A percentile compares a stretch with the other conserved stretches of the same genome.
Conservation (phyloP, 1,140 invertebrate species). For the Palaemon carinicauda region DNA sequence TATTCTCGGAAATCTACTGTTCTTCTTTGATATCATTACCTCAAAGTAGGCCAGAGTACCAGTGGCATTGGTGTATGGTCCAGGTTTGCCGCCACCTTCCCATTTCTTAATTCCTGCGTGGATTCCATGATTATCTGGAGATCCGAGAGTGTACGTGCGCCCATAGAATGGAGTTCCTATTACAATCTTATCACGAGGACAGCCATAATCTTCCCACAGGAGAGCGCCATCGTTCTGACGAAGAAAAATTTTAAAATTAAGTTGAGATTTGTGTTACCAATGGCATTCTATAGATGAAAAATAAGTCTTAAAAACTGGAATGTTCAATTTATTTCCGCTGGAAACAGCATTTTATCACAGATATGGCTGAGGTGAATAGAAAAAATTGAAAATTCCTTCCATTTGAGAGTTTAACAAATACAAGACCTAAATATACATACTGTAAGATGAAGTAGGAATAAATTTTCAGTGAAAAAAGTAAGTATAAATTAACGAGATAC, state of each 20-base stretch:
- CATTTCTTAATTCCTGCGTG: slow-evolving; percentile 64
- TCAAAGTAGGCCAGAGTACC: slow-evolving; percentile 71
- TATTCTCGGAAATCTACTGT: too few species aligned
- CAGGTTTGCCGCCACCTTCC: slow-evolving; percentile 61
- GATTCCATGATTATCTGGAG: slow-evolving; percentile 64
- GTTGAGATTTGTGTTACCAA: background rate
- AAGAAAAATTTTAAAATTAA: background rate
- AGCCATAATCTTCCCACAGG: slow-evolving; percentile 70
- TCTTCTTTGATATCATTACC: too few species aligned
- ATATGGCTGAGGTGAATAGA: too few species aligned
- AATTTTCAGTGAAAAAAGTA: background rate
- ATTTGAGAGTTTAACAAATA: too few species aligned
- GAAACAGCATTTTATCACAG: too few species aligned
- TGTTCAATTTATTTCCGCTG: background rate
- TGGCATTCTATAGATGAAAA: background rate
- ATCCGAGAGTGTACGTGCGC: slow-evolving; percentile 69
- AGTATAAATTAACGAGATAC: slow-evolving; percentile 62
- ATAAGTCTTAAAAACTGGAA: background rate
- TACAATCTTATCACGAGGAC: slow-evolving; percentile 70
- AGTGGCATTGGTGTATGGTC: slow-evolving; percentile 67
- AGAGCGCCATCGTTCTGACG: slow-evolving; percentile 66
- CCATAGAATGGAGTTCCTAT: slow-evolving; percentile 73
- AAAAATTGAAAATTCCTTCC: too few species aligned
- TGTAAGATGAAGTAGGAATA: background rate
- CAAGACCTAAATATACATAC: too few species aligned